Percentiles rank a stretch among this genome's conserved stretches.
Conservation (phyloP, 2,888 invertebrate species). For the Seladonia tumulorum region DNA sequence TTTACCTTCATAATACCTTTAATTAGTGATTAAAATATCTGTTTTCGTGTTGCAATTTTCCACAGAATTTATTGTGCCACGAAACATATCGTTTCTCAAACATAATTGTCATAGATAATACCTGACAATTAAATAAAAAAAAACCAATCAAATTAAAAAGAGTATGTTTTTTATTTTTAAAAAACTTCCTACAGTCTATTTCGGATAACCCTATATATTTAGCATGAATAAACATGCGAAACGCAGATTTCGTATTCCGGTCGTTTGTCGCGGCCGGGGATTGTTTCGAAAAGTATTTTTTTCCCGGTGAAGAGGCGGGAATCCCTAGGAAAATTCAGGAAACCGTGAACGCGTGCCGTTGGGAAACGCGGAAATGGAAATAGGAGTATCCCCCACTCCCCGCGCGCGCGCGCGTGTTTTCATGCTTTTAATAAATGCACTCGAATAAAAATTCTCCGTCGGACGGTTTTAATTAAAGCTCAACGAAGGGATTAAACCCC, state of each 20-base stretch:
- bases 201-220: no score
- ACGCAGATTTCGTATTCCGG: neutral
- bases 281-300: neutral
- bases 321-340: neutral
- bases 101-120: no score
- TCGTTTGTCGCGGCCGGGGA: neutral
- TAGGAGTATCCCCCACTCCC: neutral
- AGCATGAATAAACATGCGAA: neutral
- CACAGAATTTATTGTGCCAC: no score
- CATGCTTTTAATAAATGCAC: slow-evolving; percentile 19
- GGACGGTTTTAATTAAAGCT: slow-evolving; percentile 25
- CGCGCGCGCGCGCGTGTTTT: neutral
- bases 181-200: no score
- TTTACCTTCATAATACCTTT: no score
- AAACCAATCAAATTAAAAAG: no score
- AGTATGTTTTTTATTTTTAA: no score
- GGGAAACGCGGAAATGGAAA: slow-evolving; percentile 3
- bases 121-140: no score
- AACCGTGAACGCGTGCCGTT: neutral
- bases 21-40: no score
- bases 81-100: no score
- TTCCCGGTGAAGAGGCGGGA: neutral
- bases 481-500: slow-evolving; percentile 5
- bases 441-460: slow-evolving; percentile 1
- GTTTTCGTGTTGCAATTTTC: no score